Percentiles rank a stretch among this genome's conserved stretches.
These are phyloP conservation scores for Bolinopsis microptera DNA, from an alignment of 37 sponge, comb jelly and placozoan genomes.

Conservation along the genomic window DNA sequence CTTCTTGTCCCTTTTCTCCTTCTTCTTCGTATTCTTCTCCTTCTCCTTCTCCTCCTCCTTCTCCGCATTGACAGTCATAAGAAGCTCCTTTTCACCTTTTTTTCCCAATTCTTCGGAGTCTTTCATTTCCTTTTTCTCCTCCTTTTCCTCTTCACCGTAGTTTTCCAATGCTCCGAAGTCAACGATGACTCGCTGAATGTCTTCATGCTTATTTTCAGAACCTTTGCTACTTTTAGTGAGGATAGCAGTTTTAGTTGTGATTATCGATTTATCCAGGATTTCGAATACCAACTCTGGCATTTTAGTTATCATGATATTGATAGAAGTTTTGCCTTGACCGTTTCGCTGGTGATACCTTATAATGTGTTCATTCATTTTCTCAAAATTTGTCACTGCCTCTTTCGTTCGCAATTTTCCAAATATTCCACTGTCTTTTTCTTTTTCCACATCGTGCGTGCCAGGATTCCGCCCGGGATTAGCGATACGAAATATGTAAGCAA, in stretches of 20 bases:
- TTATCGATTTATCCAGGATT: slow-evolving; percentile 16
- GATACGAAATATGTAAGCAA: neutral
- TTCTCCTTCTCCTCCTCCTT: too few relatives aligned
- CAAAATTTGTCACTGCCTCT: neutral
- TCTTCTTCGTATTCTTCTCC: too few relatives aligned
- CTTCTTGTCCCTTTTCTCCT: neutral
- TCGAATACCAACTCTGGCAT: neutral
- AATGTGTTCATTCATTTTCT: neutral
- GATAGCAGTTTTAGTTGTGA: neutral
- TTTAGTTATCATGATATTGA: neutral
- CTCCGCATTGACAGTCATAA: too few relatives aligned
- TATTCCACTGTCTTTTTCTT: neutral
- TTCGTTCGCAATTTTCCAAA: neutral
- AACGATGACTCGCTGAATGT: neutral
- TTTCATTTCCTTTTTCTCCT: too few relatives aligned
- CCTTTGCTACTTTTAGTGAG: neutral
- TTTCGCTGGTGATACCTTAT: neutral
- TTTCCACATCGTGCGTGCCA: neutral
- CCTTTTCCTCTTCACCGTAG: neutral
- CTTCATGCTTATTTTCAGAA: neutral
- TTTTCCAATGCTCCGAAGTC: neutral
- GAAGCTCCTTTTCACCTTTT: too few relatives aligned
- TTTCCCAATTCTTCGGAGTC: too few relatives aligned
- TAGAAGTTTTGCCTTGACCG: neutral
- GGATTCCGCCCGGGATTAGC: neutral